Evolutionary conservation across 1,140 invertebrate genomes (phyloP).

Genomic region (Augochlora pura): DNA sequence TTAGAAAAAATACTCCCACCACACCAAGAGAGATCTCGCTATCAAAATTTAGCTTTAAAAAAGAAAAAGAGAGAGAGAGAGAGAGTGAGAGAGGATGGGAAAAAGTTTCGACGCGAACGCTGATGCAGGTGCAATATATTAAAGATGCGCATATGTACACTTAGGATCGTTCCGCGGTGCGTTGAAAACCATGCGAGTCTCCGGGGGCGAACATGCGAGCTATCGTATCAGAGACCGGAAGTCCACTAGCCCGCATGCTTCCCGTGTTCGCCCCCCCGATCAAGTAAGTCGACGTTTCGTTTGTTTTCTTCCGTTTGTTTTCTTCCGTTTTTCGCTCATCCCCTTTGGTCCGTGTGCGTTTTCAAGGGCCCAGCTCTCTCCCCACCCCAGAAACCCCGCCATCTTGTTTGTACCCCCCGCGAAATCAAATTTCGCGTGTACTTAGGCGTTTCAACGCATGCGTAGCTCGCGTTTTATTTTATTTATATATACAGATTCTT

Average conservation of each 20-base stretch:
- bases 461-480: constrained; percentile 51
- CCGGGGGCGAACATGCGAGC: too few species aligned
- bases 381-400: background rate
- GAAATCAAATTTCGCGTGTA: constrained; percentile 15
- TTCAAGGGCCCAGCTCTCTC: background rate
- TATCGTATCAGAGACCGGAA: background rate
- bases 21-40: constrained; percentile 46
- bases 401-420: background rate
- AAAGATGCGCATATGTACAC: constrained; percentile 55
- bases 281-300: too few species aligned
- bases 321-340: too few species aligned
- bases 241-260: too few species aligned
- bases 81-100: background rate
- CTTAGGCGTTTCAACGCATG: constrained; percentile 54
- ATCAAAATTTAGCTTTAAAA: constrained; percentile 67
- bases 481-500: constrained; percentile 39
- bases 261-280: too few species aligned
- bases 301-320: too few species aligned
- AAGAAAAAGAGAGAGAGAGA: too few species aligned
- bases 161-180: constrained; percentile 58
- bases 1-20: background rate
- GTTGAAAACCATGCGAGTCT: constrained; percentile 49
- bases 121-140: constrained; percentile 64
- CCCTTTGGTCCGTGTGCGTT: background rate
- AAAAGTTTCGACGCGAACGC: constrained; percentile 27